A percentile compares a stretch with the other conserved stretches of the same genome.
phyloP scores from a whole-genome alignment of 2,113 vertebrate species.

The Trematomus loennbergii region DNA sequence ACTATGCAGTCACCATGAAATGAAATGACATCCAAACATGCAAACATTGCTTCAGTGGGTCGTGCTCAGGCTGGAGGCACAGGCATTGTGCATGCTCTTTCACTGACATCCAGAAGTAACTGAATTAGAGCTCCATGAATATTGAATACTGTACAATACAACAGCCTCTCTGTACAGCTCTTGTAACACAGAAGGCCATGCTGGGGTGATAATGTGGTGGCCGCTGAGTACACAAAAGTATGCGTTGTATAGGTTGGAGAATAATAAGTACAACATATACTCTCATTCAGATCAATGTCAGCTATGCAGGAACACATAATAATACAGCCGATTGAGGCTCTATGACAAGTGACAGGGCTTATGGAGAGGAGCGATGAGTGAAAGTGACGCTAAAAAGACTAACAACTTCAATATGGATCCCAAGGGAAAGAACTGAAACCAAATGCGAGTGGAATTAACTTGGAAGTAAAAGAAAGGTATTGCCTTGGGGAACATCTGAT shows the following conservation, averaged over 20 bases:
- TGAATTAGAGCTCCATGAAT: constrained; percentile 49
- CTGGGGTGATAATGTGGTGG: not conserved
- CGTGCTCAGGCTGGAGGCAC: constrained; percentile 7
- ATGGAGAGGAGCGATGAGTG: constrained; percentile 34
- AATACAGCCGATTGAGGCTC: constrained; percentile 17
- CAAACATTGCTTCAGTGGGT: not conserved
- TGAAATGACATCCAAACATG: constrained; percentile 29
- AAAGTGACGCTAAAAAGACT: constrained; percentile 17
- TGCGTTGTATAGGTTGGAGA: not conserved
- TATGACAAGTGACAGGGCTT: constrained; percentile 37
- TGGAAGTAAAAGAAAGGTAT: not conserved
- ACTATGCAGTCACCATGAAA: not conserved
- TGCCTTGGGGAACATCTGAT: constrained; percentile 30
- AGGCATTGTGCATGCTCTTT: constrained; percentile 3
- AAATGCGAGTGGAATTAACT: not conserved
- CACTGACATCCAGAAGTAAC: constrained; percentile 43
- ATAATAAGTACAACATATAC: not conserved
- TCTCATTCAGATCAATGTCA: constrained; percentile 34
- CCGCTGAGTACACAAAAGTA: not conserved
- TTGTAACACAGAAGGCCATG: not conserved
- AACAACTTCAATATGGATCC: constrained; percentile 25
- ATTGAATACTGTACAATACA: constrained; percentile 12
- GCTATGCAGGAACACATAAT: constrained; percentile 7
- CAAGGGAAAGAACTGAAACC: not conserved
- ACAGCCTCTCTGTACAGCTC: constrained; percentile 6